Percentiles rank a stretch among this genome's conserved stretches.
Evolutionary conservation across 92 coral and sea anemone genomes (phyloP).

Genomic region (Montipora capitata): DNA sequence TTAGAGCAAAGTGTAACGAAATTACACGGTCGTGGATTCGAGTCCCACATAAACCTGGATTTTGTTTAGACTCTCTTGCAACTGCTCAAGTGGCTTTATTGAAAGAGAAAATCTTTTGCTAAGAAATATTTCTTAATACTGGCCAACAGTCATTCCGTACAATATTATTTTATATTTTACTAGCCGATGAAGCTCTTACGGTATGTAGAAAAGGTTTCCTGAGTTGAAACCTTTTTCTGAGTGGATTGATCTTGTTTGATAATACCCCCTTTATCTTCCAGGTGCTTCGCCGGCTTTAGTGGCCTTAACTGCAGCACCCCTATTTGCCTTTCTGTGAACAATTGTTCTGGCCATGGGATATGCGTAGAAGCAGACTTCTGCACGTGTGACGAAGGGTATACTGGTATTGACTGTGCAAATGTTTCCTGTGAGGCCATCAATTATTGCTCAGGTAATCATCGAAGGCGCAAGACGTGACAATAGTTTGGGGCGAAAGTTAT

Average conservation of each 20-base stretch:
- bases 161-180: not conserved
- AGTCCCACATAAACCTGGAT: no score
- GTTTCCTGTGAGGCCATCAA: conserved; percentile 75
- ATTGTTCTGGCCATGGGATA: conserved; percentile 70
- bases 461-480: not conserved
- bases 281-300: conserved; percentile 75
- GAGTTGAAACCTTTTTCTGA: not conserved
- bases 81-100: no score
- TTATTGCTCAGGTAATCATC: conserved; percentile 75
- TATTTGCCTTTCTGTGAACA: conserved; percentile 59
- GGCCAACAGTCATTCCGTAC: no score
- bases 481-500: no score
- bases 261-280: not conserved
- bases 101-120: no score
- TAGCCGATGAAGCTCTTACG: no score
- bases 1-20: no score
- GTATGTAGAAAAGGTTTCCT: not conserved
- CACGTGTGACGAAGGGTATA: conserved; percentile 75
- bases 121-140: no score
- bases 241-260: not conserved
- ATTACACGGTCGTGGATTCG: no score
- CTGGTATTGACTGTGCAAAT: conserved; percentile 75
- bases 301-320: conserved; percentile 75
- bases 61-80: no score
- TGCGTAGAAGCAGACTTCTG: conserved; percentile 81